Conservation (phyloP, 2,888 invertebrate species). For the Miltochrista miniata region DNA sequence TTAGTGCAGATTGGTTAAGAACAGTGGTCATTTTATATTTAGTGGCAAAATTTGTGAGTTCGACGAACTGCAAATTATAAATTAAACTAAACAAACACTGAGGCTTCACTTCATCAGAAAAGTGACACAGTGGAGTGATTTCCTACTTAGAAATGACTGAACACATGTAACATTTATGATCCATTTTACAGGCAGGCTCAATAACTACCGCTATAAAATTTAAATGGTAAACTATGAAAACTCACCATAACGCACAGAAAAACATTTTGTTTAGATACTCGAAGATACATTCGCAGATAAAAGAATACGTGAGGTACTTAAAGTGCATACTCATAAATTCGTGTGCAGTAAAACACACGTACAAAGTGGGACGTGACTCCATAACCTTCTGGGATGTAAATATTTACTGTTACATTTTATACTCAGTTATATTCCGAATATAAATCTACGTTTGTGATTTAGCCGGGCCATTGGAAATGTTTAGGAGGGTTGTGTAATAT, state of each 20-base stretch:
- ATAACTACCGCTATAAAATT: background rate
- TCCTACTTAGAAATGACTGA: too few relatives aligned
- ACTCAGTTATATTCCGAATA: slow-evolving; percentile 30
- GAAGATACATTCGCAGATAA: slow-evolving; percentile 34
- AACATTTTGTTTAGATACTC: slow-evolving; percentile 13
- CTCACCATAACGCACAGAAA: slow-evolving; percentile 1
- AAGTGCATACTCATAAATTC: slow-evolving; percentile 65
- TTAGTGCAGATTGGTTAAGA: too few relatives aligned
- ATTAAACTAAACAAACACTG: too few relatives aligned
- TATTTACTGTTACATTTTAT: slow-evolving; percentile 67
- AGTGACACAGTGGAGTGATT: too few relatives aligned
- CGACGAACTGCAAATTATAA: too few relatives aligned
- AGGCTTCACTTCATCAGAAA: too few relatives aligned
- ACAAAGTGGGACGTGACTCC: slow-evolving; percentile 61
- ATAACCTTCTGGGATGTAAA: slow-evolving; percentile 57
- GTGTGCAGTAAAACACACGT: slow-evolving; percentile 63
- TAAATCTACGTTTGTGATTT: slow-evolving; percentile 39
- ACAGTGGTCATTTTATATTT: too few relatives aligned
- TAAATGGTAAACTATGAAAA: background rate
- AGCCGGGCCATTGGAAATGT: slow-evolving; percentile 8
- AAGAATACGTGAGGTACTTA: slow-evolving; percentile 54
- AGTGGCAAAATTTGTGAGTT: too few relatives aligned
- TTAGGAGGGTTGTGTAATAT: slow-evolving; percentile 6
- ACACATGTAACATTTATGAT: too few relatives aligned
- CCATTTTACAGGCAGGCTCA: background rate